Conservation (phyloP, 2,888 invertebrate genomes). For the Melanchra persicariae region DNA sequence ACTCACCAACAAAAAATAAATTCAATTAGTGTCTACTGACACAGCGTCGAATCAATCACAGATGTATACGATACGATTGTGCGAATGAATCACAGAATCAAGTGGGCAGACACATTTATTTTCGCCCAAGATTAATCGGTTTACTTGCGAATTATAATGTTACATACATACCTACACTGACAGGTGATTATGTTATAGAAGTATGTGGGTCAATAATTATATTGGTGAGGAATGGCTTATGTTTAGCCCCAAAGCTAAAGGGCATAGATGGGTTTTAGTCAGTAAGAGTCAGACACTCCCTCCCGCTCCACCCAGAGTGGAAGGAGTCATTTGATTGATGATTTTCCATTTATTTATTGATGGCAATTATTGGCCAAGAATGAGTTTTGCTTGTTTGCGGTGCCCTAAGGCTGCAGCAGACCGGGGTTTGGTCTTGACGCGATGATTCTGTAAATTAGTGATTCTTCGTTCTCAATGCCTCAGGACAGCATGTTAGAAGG, state of each 20-base stretch:
- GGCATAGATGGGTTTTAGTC: too few species aligned
- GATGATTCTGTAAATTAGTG: neutral
- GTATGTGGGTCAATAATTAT: slow-evolving; percentile 44
- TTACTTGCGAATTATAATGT: slow-evolving; percentile 45
- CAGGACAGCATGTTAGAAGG: too few species aligned
- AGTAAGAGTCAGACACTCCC: too few species aligned
- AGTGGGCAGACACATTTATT: slow-evolving; percentile 21
- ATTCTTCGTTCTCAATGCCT: too few species aligned
- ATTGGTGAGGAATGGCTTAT: slow-evolving; percentile 35
- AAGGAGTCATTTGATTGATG: too few species aligned
- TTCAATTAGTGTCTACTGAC: slow-evolving; percentile 57
- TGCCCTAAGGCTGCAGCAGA: slow-evolving; percentile 23
- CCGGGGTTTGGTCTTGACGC: too few species aligned
- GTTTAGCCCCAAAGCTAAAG: too few species aligned
- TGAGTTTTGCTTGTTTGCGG: neutral
- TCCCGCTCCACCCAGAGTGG: too few species aligned
- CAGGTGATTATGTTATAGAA: slow-evolving; percentile 46
- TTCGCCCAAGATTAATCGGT: slow-evolving; percentile 56
- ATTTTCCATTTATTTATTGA: too few species aligned
- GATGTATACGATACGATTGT: slow-evolving; percentile 41
- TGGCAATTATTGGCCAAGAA: slow-evolving; percentile 41
- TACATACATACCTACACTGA: neutral
- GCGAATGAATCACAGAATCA: slow-evolving; percentile 49
- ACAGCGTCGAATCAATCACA: slow-evolving; percentile 56
- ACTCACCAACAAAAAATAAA: slow-evolving; percentile 9